Base-by-base conservation (phyloP, 64 coral and sea anemone species). In the Porites lutea region DNA sequence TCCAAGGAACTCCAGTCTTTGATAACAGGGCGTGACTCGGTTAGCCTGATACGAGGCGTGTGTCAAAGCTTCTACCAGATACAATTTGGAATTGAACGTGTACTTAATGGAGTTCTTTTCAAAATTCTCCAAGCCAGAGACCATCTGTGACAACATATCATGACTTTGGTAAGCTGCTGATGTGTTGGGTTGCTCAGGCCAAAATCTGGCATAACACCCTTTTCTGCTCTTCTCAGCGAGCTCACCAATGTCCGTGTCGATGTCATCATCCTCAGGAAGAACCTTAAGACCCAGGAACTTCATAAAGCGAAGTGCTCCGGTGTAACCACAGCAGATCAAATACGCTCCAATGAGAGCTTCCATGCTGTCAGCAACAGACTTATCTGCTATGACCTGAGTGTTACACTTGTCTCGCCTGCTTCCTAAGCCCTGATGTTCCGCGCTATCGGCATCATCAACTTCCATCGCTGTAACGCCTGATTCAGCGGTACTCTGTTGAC, bases 1-100 rank as follows among this genome's bases (percentile, higher is more conserved):
- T 37, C 27, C 27, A 37, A 37, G 90, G 83, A 98, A 98, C 79
- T 98, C 97, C 4, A 98, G 94, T 73, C 97, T 69, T 71, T 98
- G 88, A 59, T 87, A 88, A 61, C 82, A 86, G 72, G 82, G 70
- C 12, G 90, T 87, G 85, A 87, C 48, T 15, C 85, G 85, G 49
- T 87, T 87, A 78, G 72, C 2, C 82, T 75, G 79, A 57, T 93
- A 96, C 13, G 96, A 93, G 0, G 96, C 92, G 49, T 98, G 96
- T 6, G 93, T 98, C 15, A 98, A 78, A 0, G 96, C 96, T 37
- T 37, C 27, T 37, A 37, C 27, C 27, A 37, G 27, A 37, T 37
- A 37, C 27, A 37, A 37, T 37, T 95, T 89, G 45, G 54, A 67
- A 15, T 52, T 68, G 69, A 98, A 90, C 4, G 19, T 74, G 74